A percentile compares a stretch with the other conserved stretches of the same genome.
Conservation (phyloP, 2,888 invertebrate genomes). For the Sepiola atlantica region DNA sequence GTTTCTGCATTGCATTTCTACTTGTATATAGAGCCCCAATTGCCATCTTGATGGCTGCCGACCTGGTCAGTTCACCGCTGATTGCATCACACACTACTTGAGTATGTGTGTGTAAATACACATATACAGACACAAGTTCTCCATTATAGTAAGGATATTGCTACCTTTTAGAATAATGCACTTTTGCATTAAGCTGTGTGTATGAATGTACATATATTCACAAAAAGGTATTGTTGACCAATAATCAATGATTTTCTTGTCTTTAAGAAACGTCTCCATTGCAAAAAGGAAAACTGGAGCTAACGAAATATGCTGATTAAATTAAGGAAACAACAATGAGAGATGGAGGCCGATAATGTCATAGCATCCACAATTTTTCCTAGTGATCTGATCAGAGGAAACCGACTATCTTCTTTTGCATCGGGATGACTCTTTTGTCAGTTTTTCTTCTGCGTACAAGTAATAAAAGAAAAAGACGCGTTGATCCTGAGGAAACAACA, state of each 20-base stretch:
- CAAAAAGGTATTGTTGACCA: too few relatives aligned
- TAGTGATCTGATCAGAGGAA: neutral
- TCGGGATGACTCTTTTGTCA: neutral
- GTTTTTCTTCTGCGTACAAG: neutral
- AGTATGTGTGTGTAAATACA: neutral
- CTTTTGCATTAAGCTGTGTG: too few relatives aligned
- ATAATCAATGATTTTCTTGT: too few relatives aligned
- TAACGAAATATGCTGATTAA: neutral
- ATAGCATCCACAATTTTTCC: neutral
- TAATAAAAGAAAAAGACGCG: neutral
- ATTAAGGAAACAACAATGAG: neutral
- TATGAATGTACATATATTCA: too few relatives aligned
- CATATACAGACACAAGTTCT: neutral
- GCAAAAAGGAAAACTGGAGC: neutral
- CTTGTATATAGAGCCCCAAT: too few relatives aligned
- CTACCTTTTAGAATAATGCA: neutral
- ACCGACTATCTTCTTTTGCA: neutral
- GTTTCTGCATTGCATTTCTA: too few relatives aligned
- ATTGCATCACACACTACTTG: too few relatives aligned
- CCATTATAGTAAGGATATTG: neutral
- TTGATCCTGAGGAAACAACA: neutral
- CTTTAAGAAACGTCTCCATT: too few relatives aligned
- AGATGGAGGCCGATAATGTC: neutral
- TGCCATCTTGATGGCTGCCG: too few relatives aligned
- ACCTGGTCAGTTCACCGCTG: too few relatives aligned